phyloP scores from a whole-genome alignment of 2,888 invertebrate genomes.

The Athalia cordata region DNA sequence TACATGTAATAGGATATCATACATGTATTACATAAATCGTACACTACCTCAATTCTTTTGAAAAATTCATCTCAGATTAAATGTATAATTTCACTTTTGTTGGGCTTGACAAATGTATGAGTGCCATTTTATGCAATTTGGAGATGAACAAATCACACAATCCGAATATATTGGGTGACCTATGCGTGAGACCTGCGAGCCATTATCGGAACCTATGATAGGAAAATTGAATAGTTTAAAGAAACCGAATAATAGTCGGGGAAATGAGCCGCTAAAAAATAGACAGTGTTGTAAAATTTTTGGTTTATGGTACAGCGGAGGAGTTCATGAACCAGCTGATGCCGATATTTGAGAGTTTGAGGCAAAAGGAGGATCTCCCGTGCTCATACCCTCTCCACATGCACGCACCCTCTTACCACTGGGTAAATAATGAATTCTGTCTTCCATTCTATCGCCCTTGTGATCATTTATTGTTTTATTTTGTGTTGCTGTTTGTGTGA shows the following conservation, averaged over 20 bases:
- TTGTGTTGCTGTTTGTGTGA: conserved; percentile 48
- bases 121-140: conserved; percentile 19
- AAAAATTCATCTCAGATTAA: too few relatives aligned
- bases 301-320: conserved; percentile 82
- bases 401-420: conserved; percentile 84
- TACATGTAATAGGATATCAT: too few relatives aligned
- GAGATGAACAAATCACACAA: conserved; percentile 20
- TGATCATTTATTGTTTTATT: conserved; percentile 58
- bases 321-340: conserved; percentile 96
- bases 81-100: neutral
- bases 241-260: conserved; percentile 2
- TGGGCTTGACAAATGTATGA: conserved; percentile 1
- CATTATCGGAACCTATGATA: neutral
- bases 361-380: conserved; percentile 92
- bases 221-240: conserved; percentile 18
- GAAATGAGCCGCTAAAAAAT: conserved; percentile 7
- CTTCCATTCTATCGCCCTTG: conserved; percentile 65
- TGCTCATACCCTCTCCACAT: conserved; percentile 94
- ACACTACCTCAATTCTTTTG: too few relatives aligned
- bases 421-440: conserved; percentile 78
- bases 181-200: neutral
- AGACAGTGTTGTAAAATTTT: conserved; percentile 49
- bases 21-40: too few relatives aligned
- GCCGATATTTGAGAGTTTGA: conserved; percentile 95
- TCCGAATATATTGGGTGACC: conserved; percentile 5